phyloP scores from a whole-genome alignment of 2,888 invertebrate species.

The Smittia aterrima region DNA sequence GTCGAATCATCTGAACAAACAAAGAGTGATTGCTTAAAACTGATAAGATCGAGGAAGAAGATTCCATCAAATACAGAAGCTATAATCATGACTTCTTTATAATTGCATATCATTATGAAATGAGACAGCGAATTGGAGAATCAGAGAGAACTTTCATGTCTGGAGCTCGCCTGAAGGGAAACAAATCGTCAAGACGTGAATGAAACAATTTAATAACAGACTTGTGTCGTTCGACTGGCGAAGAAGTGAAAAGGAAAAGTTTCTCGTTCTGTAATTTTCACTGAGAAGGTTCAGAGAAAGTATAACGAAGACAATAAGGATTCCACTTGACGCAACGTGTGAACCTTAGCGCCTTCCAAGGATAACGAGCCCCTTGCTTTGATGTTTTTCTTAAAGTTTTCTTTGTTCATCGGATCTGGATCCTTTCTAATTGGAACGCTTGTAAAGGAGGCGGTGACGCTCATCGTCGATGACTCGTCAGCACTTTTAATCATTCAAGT shows the following conservation, averaged over 20 bases:
- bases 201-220: slow-evolving; percentile 38
- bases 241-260: not conserved
- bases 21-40: slow-evolving; percentile 27
- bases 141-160: not conserved
- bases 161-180: not conserved
- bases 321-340: slow-evolving; percentile 39
- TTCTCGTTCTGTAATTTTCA: slow-evolving; percentile 21
- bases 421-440: slow-evolving; percentile 22
- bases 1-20: slow-evolving; percentile 36
- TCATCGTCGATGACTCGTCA: slow-evolving; percentile 16
- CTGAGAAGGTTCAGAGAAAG: slow-evolving; percentile 23
- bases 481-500: not conserved
- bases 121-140: slow-evolving; percentile 39
- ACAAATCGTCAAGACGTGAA: slow-evolving; percentile 10
- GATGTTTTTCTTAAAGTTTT: slow-evolving; percentile 5
- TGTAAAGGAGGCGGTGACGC: slow-evolving; percentile 6
- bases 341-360: slow-evolving; percentile 38
- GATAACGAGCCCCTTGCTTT: slow-evolving; percentile 13
- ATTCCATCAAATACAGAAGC: slow-evolving; percentile 10
- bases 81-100: slow-evolving; percentile 34
- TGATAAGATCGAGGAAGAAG: slow-evolving; percentile 31
- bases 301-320: slow-evolving; percentile 32
- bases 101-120: slow-evolving; percentile 41
- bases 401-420: not conserved
- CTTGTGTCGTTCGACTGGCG: slow-evolving; percentile 1